Evolutionary conservation across 2,797 vertebrate species (phyloP).

Genomic region (Leptoclinus maculatus): DNA sequence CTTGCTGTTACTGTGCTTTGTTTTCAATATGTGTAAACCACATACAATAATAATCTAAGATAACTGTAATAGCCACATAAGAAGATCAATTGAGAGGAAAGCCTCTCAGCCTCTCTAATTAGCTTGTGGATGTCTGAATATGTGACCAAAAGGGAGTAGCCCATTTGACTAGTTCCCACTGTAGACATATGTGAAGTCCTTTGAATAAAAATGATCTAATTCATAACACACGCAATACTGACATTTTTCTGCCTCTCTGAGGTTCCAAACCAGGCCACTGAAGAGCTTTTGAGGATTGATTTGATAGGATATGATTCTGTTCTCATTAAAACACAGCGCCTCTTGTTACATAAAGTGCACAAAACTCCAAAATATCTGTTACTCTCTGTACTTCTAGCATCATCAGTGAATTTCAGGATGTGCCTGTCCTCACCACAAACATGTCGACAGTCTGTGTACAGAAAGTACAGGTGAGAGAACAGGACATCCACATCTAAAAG

Average conservation of each 20-base stretch:
- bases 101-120: constrained; percentile 51
- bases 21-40: not conserved
- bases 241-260: constrained; percentile 26
- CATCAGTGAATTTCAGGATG: constrained; percentile 46
- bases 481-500: not conserved
- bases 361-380: constrained; percentile 35
- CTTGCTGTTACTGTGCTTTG: not conserved
- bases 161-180: constrained; percentile 63
- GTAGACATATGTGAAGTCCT: constrained; percentile 41
- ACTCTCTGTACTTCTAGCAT: constrained; percentile 29
- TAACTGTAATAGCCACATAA: not conserved
- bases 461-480: constrained; percentile 27
- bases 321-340: constrained; percentile 55
- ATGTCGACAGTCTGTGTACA: constrained; percentile 24
- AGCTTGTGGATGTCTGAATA: constrained; percentile 47
- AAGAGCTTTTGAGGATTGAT: constrained; percentile 53
- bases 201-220: constrained; percentile 65
- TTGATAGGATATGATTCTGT: constrained; percentile 40
- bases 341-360: constrained; percentile 35
- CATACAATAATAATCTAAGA: constrained; percentile 11
- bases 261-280: constrained; percentile 34
- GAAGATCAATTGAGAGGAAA: constrained; percentile 17
- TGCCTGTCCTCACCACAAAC: constrained; percentile 20
- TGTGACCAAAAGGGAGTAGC: constrained; percentile 59
- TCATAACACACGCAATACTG: constrained; percentile 49